A percentile compares a stretch with the other conserved stretches of the same genome.
phyloP scores from a whole-genome alignment of 2,113 vertebrate genomes.

The Sylvietta virens region DNA sequence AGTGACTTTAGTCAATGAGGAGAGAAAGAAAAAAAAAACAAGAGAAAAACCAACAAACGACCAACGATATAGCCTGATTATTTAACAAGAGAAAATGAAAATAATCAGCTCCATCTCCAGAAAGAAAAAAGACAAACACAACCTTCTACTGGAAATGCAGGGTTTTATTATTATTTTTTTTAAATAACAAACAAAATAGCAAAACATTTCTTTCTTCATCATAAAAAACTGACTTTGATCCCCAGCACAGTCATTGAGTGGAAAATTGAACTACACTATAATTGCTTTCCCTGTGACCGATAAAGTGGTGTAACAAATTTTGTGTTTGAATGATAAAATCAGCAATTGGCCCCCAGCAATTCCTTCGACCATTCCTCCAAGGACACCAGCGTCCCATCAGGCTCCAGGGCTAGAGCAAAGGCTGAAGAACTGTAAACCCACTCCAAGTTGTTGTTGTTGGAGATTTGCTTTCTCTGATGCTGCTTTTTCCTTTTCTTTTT shows the following conservation, averaged over 20 bases:
- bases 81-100: constrained; percentile 60
- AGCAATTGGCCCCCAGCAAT: constrained; percentile 81
- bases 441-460: constrained; percentile 69
- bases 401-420: constrained; percentile 74
- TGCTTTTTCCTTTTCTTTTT: neutral
- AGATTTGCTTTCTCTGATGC: neutral
- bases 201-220: constrained; percentile 72
- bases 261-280: constrained; percentile 90
- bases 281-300: constrained; percentile 88
- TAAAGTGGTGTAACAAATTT: constrained; percentile 90
- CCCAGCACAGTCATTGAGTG: constrained; percentile 84
- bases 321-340: constrained; percentile 91
- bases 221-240: constrained; percentile 83
- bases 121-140: neutral
- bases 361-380: constrained; percentile 84
- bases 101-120: constrained; percentile 54
- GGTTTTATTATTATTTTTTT: constrained; percentile 66
- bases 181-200: constrained; percentile 76
- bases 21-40: neutral
- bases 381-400: constrained; percentile 82
- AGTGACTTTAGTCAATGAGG: constrained; percentile 36
- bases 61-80: constrained; percentile 28
- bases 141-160: constrained; percentile 6
- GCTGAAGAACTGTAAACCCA: constrained; percentile 78
- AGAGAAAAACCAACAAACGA: neutral